Base-by-base conservation (phyloP, 1,140 invertebrate genomes). In the Trichonephila inaurata region DNA sequence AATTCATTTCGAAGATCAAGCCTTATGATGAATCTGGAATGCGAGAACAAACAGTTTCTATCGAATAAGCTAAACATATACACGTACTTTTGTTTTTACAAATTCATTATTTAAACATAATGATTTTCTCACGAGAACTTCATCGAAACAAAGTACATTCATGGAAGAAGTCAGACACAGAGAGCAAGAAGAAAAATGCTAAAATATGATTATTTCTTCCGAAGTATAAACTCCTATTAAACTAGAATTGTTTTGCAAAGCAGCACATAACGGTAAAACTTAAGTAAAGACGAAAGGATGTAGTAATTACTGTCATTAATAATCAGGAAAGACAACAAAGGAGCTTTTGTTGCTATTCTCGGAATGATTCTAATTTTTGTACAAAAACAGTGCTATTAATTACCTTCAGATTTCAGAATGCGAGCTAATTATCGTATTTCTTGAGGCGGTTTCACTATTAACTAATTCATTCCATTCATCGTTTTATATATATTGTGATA, bases 341-440 rank as follows among this genome's bases (percentile, higher is more conserved):
- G 7, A 24, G 24, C n/a, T 28, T 24, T 12, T 69, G 66, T 24
- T 24, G 12, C 66, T 64, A 64, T 21, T 64, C 62, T 10, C 2
- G 2, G 18, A 64, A 21, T 21, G 18, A 64, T 40, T 40, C 33
- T 64, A 21, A 5, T 21, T n/a, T 14, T 40, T 24, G 14, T 2
- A 4, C 3, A 24, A 69, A 69, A 69, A 69, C 2, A 10, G 12
- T 1, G n/a, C 1, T 1, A 69, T 69, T 69, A 69, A 69, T 69
- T 69, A 21, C 66, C 66, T 69, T 69, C 12, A 69, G 21, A 69
- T 69, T 69, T 12, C 21, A 69, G 24, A 24, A 24, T 10, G n/a
- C 7, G 62, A 69, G 66, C n/a, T 69, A 69, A 69, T 69, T 69
- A 69, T 69, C 66, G 66, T n/a, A 69, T 69, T 69, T 24, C 66